Conservation (phyloP, 2,113 vertebrate genomes). For the Pycnonotus jocosus region DNA sequence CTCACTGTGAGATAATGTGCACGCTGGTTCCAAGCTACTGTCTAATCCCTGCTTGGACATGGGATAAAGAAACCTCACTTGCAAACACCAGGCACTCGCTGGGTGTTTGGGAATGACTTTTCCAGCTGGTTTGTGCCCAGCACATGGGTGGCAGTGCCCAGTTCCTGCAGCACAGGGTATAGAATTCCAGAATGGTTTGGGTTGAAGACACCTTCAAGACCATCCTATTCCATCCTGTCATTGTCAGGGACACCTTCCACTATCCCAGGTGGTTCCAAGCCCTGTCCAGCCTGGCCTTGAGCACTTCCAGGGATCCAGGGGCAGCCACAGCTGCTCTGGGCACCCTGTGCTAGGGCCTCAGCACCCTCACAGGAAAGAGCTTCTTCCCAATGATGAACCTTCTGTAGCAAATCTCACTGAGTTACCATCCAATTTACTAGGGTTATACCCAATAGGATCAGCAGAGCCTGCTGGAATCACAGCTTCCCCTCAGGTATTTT, state of each 20-base stretch:
- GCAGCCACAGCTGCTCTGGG: background rate
- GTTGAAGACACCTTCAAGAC: background rate
- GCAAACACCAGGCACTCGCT: background rate
- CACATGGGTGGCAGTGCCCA: background rate
- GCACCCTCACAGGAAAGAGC: accelerated
- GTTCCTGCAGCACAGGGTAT: background rate
- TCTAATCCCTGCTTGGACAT: background rate
- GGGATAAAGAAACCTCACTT: background rate
- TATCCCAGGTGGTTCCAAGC: background rate
- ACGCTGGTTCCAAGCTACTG: constrained; percentile 17
- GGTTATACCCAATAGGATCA: accelerated
- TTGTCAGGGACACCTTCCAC: background rate
- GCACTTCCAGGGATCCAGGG: background rate
- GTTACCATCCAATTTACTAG: background rate
- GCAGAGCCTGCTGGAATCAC: background rate
- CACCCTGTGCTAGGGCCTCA: background rate
- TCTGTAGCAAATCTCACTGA: background rate
- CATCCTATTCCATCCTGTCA: background rate
- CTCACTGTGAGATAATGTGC: constrained; percentile 44
- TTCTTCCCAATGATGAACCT: background rate
- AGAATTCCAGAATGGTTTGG: background rate
- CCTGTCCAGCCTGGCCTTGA: accelerated
- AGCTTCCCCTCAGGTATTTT: too few relatives aligned
- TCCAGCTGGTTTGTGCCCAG: background rate
- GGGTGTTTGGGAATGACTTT: background rate